A percentile compares a stretch with the other conserved stretches of the same genome.
phyloP scores from a whole-genome alignment of 2,113 vertebrate genomes.

The Lophura nycthemera region DNA sequence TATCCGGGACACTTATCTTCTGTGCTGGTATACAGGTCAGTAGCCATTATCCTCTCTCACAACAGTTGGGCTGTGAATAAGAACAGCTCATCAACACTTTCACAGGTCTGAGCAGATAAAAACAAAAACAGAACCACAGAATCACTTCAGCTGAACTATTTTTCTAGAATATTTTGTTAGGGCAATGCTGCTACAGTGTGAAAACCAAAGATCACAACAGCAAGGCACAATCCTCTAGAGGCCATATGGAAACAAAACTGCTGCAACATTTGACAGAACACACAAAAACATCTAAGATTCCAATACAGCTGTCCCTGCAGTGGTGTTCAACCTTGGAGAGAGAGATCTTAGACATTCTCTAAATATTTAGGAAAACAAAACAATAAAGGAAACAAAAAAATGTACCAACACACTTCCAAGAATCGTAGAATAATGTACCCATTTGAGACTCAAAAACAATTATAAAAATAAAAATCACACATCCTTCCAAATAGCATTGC shows the following conservation, averaged over 20 bases:
- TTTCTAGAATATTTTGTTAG: not conserved
- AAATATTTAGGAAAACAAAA: not conserved
- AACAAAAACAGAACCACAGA: not conserved
- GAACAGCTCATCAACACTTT: not conserved
- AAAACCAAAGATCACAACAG: not conserved
- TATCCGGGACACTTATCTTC: not conserved
- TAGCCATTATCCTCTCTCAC: not conserved
- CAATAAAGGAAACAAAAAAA: not conserved
- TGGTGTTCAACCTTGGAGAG: not conserved
- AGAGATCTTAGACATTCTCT: not conserved
- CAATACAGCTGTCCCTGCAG: not conserved
- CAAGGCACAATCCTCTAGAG: not conserved
- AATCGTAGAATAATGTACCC: not conserved
- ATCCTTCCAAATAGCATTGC: not conserved
- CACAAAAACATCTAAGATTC: not conserved
- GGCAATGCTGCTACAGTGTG: accelerated
- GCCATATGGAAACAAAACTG: not conserved
- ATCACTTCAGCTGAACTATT: not conserved
- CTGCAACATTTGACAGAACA: not conserved
- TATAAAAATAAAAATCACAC: not conserved
- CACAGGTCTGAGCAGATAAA: not conserved
- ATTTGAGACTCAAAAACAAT: not conserved
- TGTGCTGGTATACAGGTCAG: accelerated
- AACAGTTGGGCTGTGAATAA: not conserved
- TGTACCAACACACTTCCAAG: not conserved